Evolutionary conservation across 2,113 vertebrate species (phyloP), one percentile per base, ranked within the genome.

Genomic region (Phoenicopterus ruber): DNA sequence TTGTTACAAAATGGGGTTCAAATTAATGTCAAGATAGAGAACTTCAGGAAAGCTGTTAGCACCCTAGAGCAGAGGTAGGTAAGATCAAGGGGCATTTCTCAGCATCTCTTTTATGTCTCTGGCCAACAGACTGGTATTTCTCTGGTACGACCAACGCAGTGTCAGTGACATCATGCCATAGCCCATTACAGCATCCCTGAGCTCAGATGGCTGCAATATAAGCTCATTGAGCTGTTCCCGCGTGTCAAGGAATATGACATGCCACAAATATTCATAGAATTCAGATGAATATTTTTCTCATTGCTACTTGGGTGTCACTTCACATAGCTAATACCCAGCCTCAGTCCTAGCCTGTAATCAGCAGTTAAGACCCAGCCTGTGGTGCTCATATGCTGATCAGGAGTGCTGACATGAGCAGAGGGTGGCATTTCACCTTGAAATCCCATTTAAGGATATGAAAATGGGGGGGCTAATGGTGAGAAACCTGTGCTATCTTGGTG

Each of bases 21-120:
- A 89, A 71, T 22, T 81, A 21, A 95, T 95, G 95, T 96, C 84
- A 80, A 86, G 95, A 85, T 50, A 82, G 59, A 83, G 49, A 94
- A 67, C 49, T 84, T 88, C 71, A 73, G 44, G 22, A 69, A 89
- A 89, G 29, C 25, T 59, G 58, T 74, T 92, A 82, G 25, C 79
- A 86, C 40, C 28, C 80, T 87, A 67, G 71, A 72, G n/a, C 0
- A 1, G 34, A 84, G 54, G 25, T 47, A 26, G 7, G 16, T 47
- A 42, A 57, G 58, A 67, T 57, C 70, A 69, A 93, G 80, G 5
- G 7, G 21, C 86, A 74, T 66, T 89, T 74, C 80, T 91, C 77
- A 90, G n/a, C 42, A 54, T 69, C 49, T 38, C 4, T 42, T 89
- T 72, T 80, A 65, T 89, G 55, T 90, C 52, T 81, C 63, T 88